phyloP scores from a whole-genome alignment of 2,797 vertebrate genomes.

The Lagorchestes hirsutus region DNA sequence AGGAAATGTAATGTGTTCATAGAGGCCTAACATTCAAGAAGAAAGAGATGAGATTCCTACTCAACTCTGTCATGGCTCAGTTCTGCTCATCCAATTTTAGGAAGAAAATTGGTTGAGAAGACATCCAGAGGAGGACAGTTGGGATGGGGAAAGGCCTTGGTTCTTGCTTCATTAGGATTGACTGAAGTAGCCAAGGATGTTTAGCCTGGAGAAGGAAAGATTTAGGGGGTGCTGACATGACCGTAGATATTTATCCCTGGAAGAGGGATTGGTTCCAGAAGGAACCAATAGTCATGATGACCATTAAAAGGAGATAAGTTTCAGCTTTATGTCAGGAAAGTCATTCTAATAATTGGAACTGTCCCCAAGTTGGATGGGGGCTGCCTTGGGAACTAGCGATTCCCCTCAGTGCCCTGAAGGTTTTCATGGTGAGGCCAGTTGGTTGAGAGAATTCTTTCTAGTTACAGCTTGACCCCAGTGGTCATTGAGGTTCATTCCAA shows the following conservation, averaged over 20 bases:
- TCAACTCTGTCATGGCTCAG: not conserved
- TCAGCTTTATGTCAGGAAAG: not conserved
- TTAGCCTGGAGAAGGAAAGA: not conserved
- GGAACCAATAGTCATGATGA: not conserved
- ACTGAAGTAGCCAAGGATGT: not conserved
- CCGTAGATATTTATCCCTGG: not conserved
- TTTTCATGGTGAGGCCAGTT: not conserved
- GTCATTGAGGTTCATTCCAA: not conserved
- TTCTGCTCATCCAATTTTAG: not conserved
- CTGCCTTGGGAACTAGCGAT: not conserved
- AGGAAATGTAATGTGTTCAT: not conserved
- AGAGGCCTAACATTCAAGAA: not conserved
- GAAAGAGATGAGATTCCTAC: not conserved
- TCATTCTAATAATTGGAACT: not conserved
- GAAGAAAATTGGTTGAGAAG: not conserved
- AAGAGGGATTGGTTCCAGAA: not conserved
- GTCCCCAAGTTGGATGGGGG: not conserved
- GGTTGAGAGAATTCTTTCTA: not conserved
- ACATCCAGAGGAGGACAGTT: not conserved
- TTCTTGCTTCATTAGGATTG: not conserved
- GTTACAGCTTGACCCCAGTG: not conserved
- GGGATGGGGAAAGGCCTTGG: not conserved
- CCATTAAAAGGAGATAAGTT: not conserved
- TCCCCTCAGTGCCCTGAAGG: not conserved
- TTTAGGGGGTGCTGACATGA: not conserved